Conservation (phyloP, 2,888 invertebrate genomes). For the Nemurella pictetii region DNA sequence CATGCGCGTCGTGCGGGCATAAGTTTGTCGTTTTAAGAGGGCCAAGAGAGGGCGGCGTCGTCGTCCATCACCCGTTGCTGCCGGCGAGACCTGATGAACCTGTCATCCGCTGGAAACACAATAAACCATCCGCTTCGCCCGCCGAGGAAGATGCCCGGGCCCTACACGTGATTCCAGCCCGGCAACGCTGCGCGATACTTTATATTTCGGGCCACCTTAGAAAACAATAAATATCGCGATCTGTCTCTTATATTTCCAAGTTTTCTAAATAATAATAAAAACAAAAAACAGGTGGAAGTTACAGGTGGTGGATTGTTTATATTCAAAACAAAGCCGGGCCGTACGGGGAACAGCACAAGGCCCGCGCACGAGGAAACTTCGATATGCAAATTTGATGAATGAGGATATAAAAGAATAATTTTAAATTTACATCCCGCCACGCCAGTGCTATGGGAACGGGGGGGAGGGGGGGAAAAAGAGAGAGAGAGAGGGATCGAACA, state of each 20-base stretch:
- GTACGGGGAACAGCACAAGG: background rate
- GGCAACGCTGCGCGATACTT: background rate
- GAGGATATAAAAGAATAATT: background rate
- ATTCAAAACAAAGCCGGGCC: constrained; percentile 18
- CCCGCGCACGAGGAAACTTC: background rate
- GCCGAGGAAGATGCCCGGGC: background rate
- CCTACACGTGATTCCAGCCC: background rate
- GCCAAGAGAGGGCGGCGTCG: background rate
- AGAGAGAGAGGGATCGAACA: background rate
- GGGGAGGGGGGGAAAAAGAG: background rate
- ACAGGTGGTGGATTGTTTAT: constrained; percentile 29
- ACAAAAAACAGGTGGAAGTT: constrained; percentile 27
- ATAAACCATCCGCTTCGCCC: background rate
- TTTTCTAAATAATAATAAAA: constrained; percentile 25
- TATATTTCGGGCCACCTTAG: background rate
- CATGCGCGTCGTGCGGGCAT: background rate
- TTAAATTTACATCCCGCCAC: background rate
- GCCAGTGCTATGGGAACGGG: background rate
- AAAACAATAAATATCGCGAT: background rate
- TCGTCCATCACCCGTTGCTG: background rate
- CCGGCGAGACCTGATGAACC: background rate
- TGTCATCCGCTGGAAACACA: background rate
- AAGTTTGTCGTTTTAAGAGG: background rate
- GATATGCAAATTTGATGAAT: background rate
- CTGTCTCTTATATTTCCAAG: constrained; percentile 20